Percentiles rank a stretch among this genome's conserved stretches.
These are phyloP conservation scores for Diabrotica balteata DNA, from an alignment of 2,888 invertebrate species.

Conservation along the genomic window DNA sequence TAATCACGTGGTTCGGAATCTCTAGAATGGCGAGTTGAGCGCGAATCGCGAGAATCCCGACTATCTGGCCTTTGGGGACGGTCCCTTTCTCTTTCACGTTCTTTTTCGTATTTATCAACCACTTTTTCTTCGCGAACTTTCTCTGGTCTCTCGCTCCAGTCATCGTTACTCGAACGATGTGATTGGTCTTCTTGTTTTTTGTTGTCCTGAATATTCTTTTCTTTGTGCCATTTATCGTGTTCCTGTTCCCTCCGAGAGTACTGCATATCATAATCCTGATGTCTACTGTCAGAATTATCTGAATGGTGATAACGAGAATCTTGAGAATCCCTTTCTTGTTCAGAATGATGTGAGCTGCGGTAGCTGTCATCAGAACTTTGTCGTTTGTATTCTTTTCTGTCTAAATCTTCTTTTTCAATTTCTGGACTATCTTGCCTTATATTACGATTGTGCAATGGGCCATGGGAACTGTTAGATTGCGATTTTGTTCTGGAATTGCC, in stretches of 20 bases:
- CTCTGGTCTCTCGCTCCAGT: constrained; percentile 50
- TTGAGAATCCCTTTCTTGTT: constrained; percentile 33
- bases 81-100: constrained; percentile 53
- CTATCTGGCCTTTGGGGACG: constrained; percentile 68
- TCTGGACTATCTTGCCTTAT: constrained; percentile 45
- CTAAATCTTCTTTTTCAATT: constrained; percentile 47
- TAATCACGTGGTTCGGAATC: constrained; percentile 60
- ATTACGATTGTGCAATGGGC: constrained; percentile 34
- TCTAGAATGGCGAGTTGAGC: constrained; percentile 62
- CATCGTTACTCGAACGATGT: constrained; percentile 38
- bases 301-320: constrained; percentile 18
- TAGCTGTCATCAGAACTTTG: constrained; percentile 54
- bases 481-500: constrained; percentile 34
- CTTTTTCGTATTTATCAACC: constrained; percentile 53
- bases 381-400: constrained; percentile 53
- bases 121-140: constrained; percentile 48
- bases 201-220: constrained; percentile 30
- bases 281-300: constrained; percentile 28
- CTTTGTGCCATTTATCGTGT: constrained; percentile 39
- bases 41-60: constrained; percentile 60
- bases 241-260: constrained; percentile 43
- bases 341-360: constrained; percentile 47
- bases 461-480: constrained; percentile 25
- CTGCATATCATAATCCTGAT: constrained; percentile 58
- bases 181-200: constrained; percentile 37